Conservation (phyloP, 2,113 vertebrate genomes). For the Machaerirhynchus nigripectus region DNA sequence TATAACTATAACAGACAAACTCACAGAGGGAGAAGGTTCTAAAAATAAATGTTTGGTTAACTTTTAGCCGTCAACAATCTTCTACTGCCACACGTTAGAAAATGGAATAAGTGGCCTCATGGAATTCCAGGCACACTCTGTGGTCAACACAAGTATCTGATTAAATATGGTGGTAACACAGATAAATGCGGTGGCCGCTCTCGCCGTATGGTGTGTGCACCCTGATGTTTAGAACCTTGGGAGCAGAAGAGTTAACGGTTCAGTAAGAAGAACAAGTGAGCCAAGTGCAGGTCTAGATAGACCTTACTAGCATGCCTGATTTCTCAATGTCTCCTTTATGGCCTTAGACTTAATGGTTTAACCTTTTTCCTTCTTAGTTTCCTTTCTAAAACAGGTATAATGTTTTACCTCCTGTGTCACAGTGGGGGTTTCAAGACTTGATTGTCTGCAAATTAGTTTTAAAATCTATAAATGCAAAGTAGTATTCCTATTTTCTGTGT, state of each 20-base stretch:
- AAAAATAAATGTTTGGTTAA: slow-evolving; percentile 76
- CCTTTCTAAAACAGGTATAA: neutral
- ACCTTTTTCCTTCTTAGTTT: slow-evolving; percentile 6
- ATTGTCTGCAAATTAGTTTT: slow-evolving; percentile 57
- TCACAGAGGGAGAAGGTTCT: too few relatives aligned
- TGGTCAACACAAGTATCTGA: neutral
- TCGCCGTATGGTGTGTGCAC: fast-evolving
- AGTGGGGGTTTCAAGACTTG: slow-evolving; percentile 6
- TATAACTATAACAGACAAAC: too few relatives aligned
- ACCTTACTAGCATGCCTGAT: neutral
- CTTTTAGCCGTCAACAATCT: slow-evolving; percentile 67
- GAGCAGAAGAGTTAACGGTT: neutral
- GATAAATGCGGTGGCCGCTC: neutral
- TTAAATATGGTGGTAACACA: neutral
- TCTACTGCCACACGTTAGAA: slow-evolving; percentile 35
- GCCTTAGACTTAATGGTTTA: neutral
- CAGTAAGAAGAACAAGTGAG: neutral
- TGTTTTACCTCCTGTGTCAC: slow-evolving; percentile 29
- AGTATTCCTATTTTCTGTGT: slow-evolving; percentile 19
- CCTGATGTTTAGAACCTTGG: neutral
- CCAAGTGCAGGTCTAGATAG: neutral
- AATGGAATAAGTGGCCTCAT: slow-evolving; percentile 31
- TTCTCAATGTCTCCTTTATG: slow-evolving; percentile 2
- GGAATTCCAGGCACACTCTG: neutral
- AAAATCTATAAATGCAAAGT: slow-evolving; percentile 50